phyloP scores from a whole-genome alignment of 2,797 vertebrate genomes.

The Loris lydekkerianus region DNA sequence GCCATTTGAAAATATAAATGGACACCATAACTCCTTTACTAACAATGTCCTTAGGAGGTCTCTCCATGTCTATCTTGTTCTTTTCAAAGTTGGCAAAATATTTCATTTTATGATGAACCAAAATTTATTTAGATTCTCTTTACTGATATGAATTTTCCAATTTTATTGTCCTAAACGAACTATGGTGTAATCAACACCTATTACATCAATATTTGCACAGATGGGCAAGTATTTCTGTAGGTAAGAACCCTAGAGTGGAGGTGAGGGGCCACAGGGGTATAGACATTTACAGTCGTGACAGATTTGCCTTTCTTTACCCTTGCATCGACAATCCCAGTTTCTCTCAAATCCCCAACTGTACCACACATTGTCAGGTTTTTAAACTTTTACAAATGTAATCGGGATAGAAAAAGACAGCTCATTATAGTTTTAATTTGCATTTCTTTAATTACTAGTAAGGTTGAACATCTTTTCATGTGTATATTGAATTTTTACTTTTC shows the following conservation, averaged over 20 bases:
- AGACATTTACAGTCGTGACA: not conserved
- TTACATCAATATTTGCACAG: not conserved
- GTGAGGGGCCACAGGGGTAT: not conserved
- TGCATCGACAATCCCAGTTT: not conserved
- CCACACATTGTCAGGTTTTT: not conserved
- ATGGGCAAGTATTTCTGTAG: not conserved
- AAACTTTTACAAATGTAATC: not conserved
- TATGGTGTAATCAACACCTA: not conserved
- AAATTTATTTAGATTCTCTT: slow-evolving; percentile 21
- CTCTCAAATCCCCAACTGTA: not conserved
- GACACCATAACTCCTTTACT: not conserved
- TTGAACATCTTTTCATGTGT: slow-evolving; percentile 42
- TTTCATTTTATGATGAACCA: not conserved
- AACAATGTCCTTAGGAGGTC: not conserved
- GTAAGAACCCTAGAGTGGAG: not conserved
- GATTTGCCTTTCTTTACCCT: not conserved
- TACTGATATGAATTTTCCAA: not conserved
- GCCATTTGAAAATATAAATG: not conserved
- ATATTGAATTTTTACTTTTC: slow-evolving; percentile 59
- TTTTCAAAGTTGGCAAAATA: not conserved
- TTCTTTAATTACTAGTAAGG: slow-evolving; percentile 52
- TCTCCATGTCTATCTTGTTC: not conserved
- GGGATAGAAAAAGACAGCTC: not conserved
- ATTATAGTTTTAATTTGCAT: slow-evolving; percentile 68
- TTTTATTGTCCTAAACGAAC: not conserved